Evolutionary conservation across 1,140 invertebrate species (phyloP).

Genomic region (Drosophila parvula): DNA sequence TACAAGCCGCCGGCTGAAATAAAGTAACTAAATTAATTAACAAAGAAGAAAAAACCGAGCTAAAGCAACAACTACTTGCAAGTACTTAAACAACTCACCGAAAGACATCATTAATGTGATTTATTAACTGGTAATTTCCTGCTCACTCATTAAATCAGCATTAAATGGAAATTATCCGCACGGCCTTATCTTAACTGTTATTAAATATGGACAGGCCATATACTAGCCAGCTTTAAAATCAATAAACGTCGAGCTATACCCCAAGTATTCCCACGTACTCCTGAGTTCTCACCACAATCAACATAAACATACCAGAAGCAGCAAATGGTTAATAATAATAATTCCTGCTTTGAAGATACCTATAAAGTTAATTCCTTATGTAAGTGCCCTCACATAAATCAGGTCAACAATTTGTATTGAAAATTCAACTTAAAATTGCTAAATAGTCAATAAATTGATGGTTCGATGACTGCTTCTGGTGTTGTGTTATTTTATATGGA

Average conservation of each 20-base stretch:
- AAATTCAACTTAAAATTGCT: neutral
- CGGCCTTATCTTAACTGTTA: constrained; percentile 26
- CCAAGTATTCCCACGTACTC: neutral
- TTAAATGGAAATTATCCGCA: constrained; percentile 20
- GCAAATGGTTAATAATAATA: neutral
- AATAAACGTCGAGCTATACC: neutral
- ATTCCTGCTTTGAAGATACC: neutral
- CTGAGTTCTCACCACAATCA: neutral
- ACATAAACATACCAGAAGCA: neutral
- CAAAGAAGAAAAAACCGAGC: constrained; percentile 3
- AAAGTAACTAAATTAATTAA: constrained; percentile 16
- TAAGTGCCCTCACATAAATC: neutral
- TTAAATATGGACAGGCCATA: constrained; percentile 29
- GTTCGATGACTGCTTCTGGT: neutral
- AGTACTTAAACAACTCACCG: constrained; percentile 1
- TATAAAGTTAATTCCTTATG: neutral
- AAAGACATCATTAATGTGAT: constrained; percentile 50
- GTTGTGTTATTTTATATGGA: constrained; percentile 15
- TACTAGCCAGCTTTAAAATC: constrained; percentile 17
- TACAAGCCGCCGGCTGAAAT: constrained; percentile 3
- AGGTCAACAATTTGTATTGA: neutral
- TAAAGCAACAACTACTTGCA: neutral
- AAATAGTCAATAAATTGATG: neutral
- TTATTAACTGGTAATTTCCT: constrained; percentile 39
- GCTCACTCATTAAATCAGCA: constrained; percentile 39